Percentiles rank a stretch among this genome's conserved stretches.
Evolutionary conservation across 2,113 vertebrate genomes (phyloP).

Genomic region (Lathamus discolor): DNA sequence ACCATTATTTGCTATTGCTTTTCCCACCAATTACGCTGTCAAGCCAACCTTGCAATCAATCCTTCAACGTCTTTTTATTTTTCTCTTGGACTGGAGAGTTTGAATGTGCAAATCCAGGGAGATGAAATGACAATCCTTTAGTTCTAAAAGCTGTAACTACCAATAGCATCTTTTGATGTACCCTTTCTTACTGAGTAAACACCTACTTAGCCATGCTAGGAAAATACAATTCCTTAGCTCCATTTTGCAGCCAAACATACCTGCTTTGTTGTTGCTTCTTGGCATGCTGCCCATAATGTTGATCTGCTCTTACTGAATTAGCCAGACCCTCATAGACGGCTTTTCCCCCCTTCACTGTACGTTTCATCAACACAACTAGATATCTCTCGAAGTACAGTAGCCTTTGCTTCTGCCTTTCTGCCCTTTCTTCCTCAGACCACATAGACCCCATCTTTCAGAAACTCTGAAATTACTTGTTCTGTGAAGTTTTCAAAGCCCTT

Average conservation of each 20-base stretch:
- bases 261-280: constrained; percentile 41
- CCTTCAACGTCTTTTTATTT: background rate
- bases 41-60: background rate
- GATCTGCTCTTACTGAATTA: constrained; percentile 49
- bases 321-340: background rate
- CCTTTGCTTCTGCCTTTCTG: constrained; percentile 62
- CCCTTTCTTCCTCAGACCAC: constrained; percentile 52
- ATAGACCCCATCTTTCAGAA: constrained; percentile 64
- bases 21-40: background rate
- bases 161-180: constrained; percentile 2
- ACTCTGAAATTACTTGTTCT: constrained; percentile 71
- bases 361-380: constrained; percentile 38
- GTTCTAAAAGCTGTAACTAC: constrained; percentile 25
- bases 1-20: background rate
- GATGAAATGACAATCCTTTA: constrained; percentile 6
- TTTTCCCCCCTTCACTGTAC: background rate
- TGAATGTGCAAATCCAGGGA: background rate
- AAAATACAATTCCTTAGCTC: constrained; percentile 66
- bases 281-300: constrained; percentile 13
- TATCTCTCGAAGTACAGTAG: constrained; percentile 33
- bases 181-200: constrained; percentile 53
- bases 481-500: constrained; percentile 70
- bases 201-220: constrained; percentile 35
- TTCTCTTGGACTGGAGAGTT: background rate
- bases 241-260: constrained; percentile 19